A percentile compares a stretch with the other conserved stretches of the same genome.
phyloP scores from a whole-genome alignment of 2,797 vertebrate genomes.

The Smutsia gigantea region DNA sequence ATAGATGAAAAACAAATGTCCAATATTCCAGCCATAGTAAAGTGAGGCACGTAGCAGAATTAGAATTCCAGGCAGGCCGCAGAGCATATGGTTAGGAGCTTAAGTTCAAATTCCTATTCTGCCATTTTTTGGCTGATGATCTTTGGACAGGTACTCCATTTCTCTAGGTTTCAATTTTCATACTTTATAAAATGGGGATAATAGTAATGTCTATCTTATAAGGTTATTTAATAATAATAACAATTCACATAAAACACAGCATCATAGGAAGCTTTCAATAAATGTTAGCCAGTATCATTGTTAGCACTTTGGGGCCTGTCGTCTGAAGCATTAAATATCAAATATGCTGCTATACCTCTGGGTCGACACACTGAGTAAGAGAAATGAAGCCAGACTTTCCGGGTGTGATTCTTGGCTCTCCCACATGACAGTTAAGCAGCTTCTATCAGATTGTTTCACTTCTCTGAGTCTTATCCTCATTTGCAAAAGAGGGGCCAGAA shows the following conservation, averaged over 20 bases:
- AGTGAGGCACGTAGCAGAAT: fast-evolving
- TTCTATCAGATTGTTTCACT: neutral
- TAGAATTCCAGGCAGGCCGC: neutral
- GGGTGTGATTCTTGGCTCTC: neutral
- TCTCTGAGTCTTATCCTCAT: neutral
- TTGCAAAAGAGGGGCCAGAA: neutral
- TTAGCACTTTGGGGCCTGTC: neutral
- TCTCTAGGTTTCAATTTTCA: neutral
- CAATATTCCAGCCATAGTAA: neutral
- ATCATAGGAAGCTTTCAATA: neutral
- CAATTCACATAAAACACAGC: neutral
- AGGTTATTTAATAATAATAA: neutral
- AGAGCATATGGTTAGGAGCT: neutral
- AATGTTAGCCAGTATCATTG: neutral
- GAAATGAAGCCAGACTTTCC: neutral
- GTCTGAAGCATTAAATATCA: slow-evolving; percentile 1
- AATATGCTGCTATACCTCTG: neutral
- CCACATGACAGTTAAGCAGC: neutral
- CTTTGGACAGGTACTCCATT: slow-evolving; percentile 29
- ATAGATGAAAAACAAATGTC: neutral
- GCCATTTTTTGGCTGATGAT: neutral
- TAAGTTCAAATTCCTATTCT: neutral
- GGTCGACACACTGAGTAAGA: neutral
- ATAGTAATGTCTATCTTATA: neutral
- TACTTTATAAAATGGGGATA: neutral